Evolutionary conservation across 2,797 vertebrate genomes (phyloP).

Genomic region (Pelodytes ibericus): DNA sequence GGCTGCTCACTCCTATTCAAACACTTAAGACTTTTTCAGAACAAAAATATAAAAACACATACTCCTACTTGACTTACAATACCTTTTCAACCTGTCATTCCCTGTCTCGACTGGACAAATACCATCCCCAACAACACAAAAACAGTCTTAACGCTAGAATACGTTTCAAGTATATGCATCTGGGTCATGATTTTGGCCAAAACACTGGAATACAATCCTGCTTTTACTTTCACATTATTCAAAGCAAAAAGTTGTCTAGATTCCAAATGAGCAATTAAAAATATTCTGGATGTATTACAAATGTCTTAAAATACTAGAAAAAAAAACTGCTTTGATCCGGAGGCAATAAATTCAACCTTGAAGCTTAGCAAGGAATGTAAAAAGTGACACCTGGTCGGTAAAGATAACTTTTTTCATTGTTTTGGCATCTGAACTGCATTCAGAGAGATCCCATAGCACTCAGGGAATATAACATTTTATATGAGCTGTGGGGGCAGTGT

Average conservation of each 20-base stretch:
- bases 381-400: conserved; percentile 55
- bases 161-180: conserved; percentile 14
- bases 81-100: not conserved
- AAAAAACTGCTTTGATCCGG: conserved; percentile 55
- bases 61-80: not conserved
- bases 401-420: conserved; percentile 33
- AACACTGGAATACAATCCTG: conserved; percentile 20
- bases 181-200: conserved; percentile 26
- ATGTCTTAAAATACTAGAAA: conserved; percentile 53
- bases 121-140: not conserved
- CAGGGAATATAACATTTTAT: conserved; percentile 33
- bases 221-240: conserved; percentile 23
- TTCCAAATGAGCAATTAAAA: conserved; percentile 62
- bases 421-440: conserved; percentile 29
- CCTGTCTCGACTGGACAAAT: not conserved
- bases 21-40: too few relatives aligned
- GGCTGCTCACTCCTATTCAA: too few relatives aligned
- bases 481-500: too few relatives aligned
- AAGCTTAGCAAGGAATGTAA: conserved; percentile 54
- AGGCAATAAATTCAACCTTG: conserved; percentile 48
- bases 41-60: too few relatives aligned
- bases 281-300: conserved; percentile 59
- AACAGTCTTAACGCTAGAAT: not conserved
- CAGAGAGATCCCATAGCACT: conserved; percentile 23
- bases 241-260: conserved; percentile 55